These are phyloP conservation scores for Hydriomena furcata DNA, from an alignment of 2,888 invertebrate genomes.

Conservation along the genomic window DNA sequence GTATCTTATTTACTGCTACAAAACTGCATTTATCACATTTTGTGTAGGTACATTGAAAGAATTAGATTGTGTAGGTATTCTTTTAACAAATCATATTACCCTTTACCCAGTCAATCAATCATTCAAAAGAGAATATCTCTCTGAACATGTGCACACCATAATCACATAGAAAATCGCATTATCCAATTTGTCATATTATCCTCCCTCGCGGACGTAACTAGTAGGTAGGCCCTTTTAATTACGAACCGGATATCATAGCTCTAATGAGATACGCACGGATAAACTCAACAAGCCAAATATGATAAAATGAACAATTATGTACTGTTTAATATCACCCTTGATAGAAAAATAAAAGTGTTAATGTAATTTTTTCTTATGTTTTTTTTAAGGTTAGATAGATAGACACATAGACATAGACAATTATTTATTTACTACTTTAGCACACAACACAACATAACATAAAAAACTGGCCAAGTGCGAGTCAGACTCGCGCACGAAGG, in stretches of 20 bases:
- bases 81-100: no score
- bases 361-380: no score
- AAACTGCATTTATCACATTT: no score
- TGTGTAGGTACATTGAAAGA: no score
- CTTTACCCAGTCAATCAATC: background rate
- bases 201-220: conserved; percentile 54
- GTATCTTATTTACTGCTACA: no score
- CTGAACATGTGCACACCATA: background rate
- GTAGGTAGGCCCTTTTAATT: conserved; percentile 62
- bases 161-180: conserved; percentile 55
- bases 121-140: conserved; percentile 7
- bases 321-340: conserved; percentile 6
- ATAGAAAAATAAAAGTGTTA: background rate
- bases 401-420: no score
- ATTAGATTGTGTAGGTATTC: no score
- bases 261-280: conserved; percentile 70
- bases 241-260: conserved; percentile 66
- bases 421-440: no score
- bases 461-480: no score
- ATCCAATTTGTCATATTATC: conserved; percentile 60
- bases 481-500: no score
- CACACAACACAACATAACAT: no score
- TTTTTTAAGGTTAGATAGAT: no score
- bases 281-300: conserved; percentile 35
- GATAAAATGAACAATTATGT: conserved; percentile 2